Evolutionary conservation across 2,888 invertebrate species (phyloP), one percentile per base, ranked within the genome.

Genomic region (Sturmia bella): DNA sequence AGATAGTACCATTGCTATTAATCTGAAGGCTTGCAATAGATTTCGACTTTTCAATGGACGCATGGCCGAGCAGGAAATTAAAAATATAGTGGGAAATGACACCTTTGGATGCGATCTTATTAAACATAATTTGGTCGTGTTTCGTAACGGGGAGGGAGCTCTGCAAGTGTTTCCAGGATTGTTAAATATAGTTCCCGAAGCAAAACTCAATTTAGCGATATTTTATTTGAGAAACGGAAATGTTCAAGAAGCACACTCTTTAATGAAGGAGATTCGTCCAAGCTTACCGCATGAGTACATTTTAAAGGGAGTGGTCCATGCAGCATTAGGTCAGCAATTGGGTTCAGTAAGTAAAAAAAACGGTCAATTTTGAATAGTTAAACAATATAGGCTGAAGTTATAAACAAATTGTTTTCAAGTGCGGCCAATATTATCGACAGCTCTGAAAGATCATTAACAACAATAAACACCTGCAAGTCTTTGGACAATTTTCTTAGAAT

Each of bases 171-270:
- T 99, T 83, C 99, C 99, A 0, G 94, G 95, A 43, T 91, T 99
- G 48, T 95, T 99, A 1, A 98, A 99, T 90, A 96, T 99, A 3
- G 96, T 99, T 32, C 98, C 98, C 0, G 99, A 99, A 92, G 99
- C 99, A 0, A 93, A 99, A 43, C 92, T 99, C 3, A 99, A 99
- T 92, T 93, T 99, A 79, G 98, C 99, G 3, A 98, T 99, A 77
- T 97, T 98, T 91, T 94, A 98, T 88, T 93, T 99, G 27, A 95
- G 95, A 85, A 96, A 96, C 90, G 95, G 97, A 85, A 97, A 98
- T 87, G 94, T 97, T 0, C 92, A 95, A 79, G 98, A 98, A 89
- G 98, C 99, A 0, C 95, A 96, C 85, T 94, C 95, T 43, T 91
- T 99, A 52, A 94, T 99, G 87, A 97, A 97, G 89, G 96, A 98